Evolutionary conservation across 2,113 vertebrate genomes (phyloP), one percentile per base, ranked within the genome.

Genomic region (Salminus brasiliensis): DNA sequence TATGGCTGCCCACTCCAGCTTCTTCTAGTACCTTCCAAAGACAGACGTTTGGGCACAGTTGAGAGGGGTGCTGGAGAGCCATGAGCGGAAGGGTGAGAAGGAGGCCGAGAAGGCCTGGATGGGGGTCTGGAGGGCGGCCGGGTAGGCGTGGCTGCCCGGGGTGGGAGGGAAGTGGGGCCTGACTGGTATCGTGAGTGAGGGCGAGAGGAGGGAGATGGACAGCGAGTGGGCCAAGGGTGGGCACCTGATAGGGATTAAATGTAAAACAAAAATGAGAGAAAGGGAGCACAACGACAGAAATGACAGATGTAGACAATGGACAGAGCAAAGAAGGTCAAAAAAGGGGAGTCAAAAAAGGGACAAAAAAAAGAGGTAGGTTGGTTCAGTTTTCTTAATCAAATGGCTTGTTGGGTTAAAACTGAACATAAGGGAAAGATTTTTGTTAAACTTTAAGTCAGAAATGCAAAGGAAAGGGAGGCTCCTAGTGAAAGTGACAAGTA

Each of bases 101-200:
- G 93, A 94, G 97, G 97, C 90, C 97, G 97, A 92, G 95, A 98
- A 91, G 97, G 96, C 95, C 97, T 95, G 95, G 97, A 97, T 93
- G 96, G 97, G 96, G 97, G 96, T 94, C 97, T 98, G 96, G 96
- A 96, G 93, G 97, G 96, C 92, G 96, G 96, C 93, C 96, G 93
- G 94, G 97, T 98, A 95, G 97, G 97, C 90, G 97, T 97, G 95
- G 95, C 95, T 88, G 96, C 96, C 96, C 96, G 95, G 93, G 96
- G 96, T 93, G 97, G 96, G 95, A 99, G 94, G 95, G 96, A 97
- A 94, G 65, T 82, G 76, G 97, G 95, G 94, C 96, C 96, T 93
- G 97, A 96, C 96, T 95, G 96, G 96, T 97, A 98, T 95, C 96
- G 96, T 94, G 96, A 96, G 95, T 96, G 96, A 95, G 97, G 95